Evolutionary conservation across 2,797 vertebrate species (phyloP).

Genomic region (Aulostomus chinensis): DNA sequence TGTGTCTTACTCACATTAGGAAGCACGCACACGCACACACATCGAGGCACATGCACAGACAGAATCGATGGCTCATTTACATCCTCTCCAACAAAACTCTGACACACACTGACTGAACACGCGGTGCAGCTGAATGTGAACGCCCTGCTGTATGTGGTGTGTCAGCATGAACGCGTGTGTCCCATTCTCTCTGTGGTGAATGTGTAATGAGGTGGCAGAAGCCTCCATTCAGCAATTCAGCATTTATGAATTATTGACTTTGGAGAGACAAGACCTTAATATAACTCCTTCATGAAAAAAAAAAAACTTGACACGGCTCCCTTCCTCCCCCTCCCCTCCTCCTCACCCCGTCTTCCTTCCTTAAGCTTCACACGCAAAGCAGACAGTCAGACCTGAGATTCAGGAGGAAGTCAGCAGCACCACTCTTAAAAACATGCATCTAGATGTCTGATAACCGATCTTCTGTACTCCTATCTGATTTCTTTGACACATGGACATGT

Average conservation of each 20-base stretch:
- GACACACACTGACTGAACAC: constrained; percentile 35
- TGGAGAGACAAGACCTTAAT: constrained; percentile 71
- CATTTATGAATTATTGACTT: constrained; percentile 79
- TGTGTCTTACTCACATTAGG: constrained; percentile 33
- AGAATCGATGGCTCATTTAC: constrained; percentile 62
- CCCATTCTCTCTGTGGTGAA: constrained; percentile 65
- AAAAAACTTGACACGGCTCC: constrained; percentile 45
- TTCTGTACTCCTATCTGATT: background rate
- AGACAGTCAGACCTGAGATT: constrained; percentile 27
- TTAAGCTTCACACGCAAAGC: constrained; percentile 49
- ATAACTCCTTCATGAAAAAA: constrained; percentile 71
- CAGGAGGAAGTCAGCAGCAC: constrained; percentile 3
- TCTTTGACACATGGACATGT: background rate
- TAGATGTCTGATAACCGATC: background rate
- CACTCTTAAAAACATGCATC: background rate
- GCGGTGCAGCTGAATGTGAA: constrained; percentile 46
- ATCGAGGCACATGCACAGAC: constrained; percentile 5
- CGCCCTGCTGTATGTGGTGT: constrained; percentile 53
- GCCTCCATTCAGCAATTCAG: constrained; percentile 72
- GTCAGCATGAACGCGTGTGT: constrained; percentile 63
- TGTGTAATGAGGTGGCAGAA: constrained; percentile 76
- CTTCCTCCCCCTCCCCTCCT: constrained; percentile 21
- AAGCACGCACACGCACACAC: constrained; percentile 21
- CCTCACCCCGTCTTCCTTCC: constrained; percentile 3
- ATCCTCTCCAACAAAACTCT: constrained; percentile 38